A percentile compares a stretch with the other conserved stretches of the same genome.
phyloP scores from a whole-genome alignment of 1,140 invertebrate species.

The Aradophagus sp. region DNA sequence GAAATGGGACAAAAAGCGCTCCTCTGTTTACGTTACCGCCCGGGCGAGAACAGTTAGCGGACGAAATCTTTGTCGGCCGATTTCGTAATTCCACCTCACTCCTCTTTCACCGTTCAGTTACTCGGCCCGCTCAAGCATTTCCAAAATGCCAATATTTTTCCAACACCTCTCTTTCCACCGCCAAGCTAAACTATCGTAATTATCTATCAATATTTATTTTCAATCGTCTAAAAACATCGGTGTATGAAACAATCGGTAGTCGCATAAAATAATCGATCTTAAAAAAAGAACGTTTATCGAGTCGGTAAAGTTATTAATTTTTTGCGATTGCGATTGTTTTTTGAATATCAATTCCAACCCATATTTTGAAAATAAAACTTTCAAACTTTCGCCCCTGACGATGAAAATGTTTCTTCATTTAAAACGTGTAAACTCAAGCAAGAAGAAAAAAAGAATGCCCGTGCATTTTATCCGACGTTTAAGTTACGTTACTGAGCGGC shows the following conservation, averaged over 20 bases:
- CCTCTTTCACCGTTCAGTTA: slow-evolving; percentile 5
- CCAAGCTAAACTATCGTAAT: background rate
- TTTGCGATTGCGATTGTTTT: background rate
- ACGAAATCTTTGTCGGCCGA: slow-evolving; percentile 3
- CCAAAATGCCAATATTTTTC: slow-evolving; percentile 37
- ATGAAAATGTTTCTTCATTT: no score
- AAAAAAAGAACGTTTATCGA: background rate
- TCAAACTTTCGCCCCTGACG: no score
- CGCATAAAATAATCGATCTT: no score
- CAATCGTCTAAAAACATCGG: background rate
- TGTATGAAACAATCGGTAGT: no score
- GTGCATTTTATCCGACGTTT: no score
- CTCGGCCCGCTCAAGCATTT: slow-evolving; percentile 7
- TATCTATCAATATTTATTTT: background rate
- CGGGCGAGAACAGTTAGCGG: slow-evolving; percentile 23
- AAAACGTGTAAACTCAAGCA: no score
- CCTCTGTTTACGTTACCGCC: slow-evolving; percentile 33
- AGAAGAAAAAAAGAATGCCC: no score
- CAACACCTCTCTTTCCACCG: slow-evolving; percentile 11
- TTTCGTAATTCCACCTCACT: slow-evolving; percentile 30
- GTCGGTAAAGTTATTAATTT: background rate
- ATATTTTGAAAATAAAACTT: no score
- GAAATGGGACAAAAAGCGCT: no score
- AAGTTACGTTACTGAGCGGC: no score
- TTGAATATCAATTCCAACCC: no score